Conservation (phyloP, 2,888 invertebrate species). For the Synergus japonicus region DNA sequence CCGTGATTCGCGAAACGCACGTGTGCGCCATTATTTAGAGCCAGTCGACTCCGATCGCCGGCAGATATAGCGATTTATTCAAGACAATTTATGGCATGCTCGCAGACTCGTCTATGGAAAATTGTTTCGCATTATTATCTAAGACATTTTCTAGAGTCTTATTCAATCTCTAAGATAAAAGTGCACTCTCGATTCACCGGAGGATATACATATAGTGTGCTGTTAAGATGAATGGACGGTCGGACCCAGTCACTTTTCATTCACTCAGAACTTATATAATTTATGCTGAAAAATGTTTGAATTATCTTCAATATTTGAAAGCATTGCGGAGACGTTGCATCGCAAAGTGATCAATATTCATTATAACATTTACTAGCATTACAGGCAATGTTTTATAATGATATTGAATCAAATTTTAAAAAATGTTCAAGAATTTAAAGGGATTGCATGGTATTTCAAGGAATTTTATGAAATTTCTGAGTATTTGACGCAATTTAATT, state of each 20-base stretch:
- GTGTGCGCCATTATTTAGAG: slow-evolving; percentile 34
- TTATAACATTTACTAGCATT: too few relatives aligned
- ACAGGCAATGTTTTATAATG: too few relatives aligned
- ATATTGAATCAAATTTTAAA: too few relatives aligned
- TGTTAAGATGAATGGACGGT: neutral
- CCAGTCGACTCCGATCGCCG: slow-evolving; percentile 18
- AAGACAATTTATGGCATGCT: slow-evolving; percentile 33
- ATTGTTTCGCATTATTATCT: slow-evolving; percentile 34
- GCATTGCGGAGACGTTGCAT: too few relatives aligned
- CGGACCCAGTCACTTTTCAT: neutral
- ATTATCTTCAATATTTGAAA: too few relatives aligned
- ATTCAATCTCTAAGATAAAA: slow-evolving; percentile 15
- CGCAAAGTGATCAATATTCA: too few relatives aligned
- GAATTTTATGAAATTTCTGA: too few relatives aligned
- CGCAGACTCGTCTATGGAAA: slow-evolving; percentile 34
- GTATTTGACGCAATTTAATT: too few relatives aligned
- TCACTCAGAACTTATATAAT: neutral
- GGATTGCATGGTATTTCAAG: too few relatives aligned
- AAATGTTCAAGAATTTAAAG: too few relatives aligned
- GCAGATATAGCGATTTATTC: slow-evolving; percentile 30
- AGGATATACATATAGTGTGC: neutral
- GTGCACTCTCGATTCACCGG: neutral
- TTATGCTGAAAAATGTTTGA: too few relatives aligned
- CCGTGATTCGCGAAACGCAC: slow-evolving; percentile 39
- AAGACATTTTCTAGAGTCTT: slow-evolving; percentile 17